Base-by-base conservation (phyloP, 2,888 invertebrate species). In the Frankliniella fusca region DNA sequence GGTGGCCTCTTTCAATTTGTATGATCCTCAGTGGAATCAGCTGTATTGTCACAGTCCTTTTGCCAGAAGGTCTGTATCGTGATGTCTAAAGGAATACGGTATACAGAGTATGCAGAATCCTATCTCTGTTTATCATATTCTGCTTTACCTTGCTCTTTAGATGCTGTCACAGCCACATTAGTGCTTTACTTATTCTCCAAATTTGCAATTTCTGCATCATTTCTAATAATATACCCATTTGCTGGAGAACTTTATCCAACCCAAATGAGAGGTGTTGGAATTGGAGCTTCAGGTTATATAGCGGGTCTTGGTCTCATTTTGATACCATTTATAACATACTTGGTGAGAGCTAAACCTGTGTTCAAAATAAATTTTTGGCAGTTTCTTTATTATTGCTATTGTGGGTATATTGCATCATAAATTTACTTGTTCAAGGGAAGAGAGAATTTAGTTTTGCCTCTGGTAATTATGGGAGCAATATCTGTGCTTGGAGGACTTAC, bases 231-330 rank as follows among this genome's bases (percentile, higher is more conserved):
- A 86, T 97, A 97, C 88, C 96, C 97, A 0, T 97, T 97, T 88
- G 96, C 96, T 85, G 95, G 95, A 15, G 97, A 97, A 89, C 88
- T 97, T 38, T 97, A 97, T 88, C 97, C 97, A 1, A 97, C 97
- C 3, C 95, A 95, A 87, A 90, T 96, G 80, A 91, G 97, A 85
- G 97, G 97, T 3, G 90, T 97, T 82, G 97, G 97, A 23, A 96
- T 97, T 85, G 97, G 97, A 80, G 93, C 95, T 82, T 96, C 96
- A 1, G 95, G 96, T 23, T 97, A 97, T 87, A 94, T 97, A 85
- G 96, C 95, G 81, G 97, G 97, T 82, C 89, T 96, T 84, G 97
- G 97, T 70, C 90, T 97, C 80, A 94, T 96, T 84, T 92, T 96
- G 82, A 97, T 97, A 87, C 97, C 97, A 18, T 96, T 96, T 88